Base-by-base conservation (phyloP, 2,888 invertebrate species). In the Matsumyia berberina region DNA sequence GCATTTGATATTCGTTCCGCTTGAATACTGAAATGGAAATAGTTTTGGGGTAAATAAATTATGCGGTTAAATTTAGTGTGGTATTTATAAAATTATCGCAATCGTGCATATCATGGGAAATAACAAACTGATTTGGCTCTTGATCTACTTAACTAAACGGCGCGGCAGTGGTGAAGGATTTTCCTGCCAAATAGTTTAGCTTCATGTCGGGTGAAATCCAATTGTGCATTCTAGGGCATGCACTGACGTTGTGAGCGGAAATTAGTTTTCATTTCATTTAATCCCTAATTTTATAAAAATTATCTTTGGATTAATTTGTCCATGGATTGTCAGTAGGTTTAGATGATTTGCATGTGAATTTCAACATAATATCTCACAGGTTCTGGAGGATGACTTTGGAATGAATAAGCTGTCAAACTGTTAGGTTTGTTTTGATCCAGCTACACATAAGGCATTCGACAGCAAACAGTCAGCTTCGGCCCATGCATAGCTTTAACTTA, bases 161-260 rank as follows among this genome's bases (percentile, higher is more conserved):
- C 24, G 2, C 55, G 35, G 9, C 11, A 17, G 8, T 29, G 1
- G 53, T 12, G n/a, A 5, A 12, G 55, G 29, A 53, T 29, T 66
- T 39, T 11, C 12, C 53, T 53, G 67, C 44, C 53, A 53, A 53
- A 55, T 42, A 5, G 33, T 31, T 44, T 60, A 17, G 1, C 8
- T n/a, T 8, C 31, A 24, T 24, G 24, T 29, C 9, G 58, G 37
- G 29, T 42, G 17, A 11, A 42, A 31, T 53, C 39, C 66, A 31
- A 6, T 53, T 31, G 39, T 39, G 39, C 53, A 15, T 12, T 29
- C 7, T 37, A 7, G n/a, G 7, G 15, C 35, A 37, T 53, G 15
- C 7, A 8, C 7, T 15, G 31, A 31, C 9, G 12, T 24, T 24
- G 4, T 24, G 24, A 3, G 4, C 24, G 24, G 24, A 24, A 24